Evolutionary conservation across 2,888 invertebrate species (phyloP).

Genomic region (Philereme transversata): DNA sequence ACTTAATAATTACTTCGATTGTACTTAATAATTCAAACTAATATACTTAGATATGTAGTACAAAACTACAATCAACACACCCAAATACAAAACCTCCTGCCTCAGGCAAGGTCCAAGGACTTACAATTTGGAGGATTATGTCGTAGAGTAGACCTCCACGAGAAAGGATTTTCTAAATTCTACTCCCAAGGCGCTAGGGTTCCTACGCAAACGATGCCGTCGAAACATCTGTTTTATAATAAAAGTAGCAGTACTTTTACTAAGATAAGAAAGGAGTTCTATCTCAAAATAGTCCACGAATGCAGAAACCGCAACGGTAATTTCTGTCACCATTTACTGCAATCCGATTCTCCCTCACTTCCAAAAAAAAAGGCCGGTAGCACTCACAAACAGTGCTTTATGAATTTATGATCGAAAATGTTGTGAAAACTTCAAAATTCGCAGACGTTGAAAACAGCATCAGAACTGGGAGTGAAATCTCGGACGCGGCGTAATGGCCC

Average conservation of each 20-base stretch:
- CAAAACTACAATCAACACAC: conserved; percentile 6
- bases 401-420: conserved; percentile 39
- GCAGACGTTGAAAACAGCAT: conserved; percentile 45
- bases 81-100: conserved; percentile 8
- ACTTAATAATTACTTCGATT: too few species aligned
- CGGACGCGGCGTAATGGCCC: conserved; percentile 66
- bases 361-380: conserved; percentile 25
- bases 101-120: conserved; percentile 18
- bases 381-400: conserved; percentile 36
- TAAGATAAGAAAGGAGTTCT: background rate
- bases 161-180: conserved; percentile 22
- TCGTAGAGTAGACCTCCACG: conserved; percentile 8
- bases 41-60: background rate
- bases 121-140: conserved; percentile 19
- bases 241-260: background rate
- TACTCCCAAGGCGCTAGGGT: conserved; percentile 10
- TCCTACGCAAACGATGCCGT: conserved; percentile 1
- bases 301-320: conserved; percentile 1
- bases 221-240: background rate
- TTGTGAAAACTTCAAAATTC: conserved; percentile 48
- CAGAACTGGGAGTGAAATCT: conserved; percentile 57
- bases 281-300: conserved; percentile 1
- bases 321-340: conserved; percentile 6
- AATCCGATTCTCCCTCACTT: conserved; percentile 11
- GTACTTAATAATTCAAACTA: background rate